phyloP scores from a whole-genome alignment of 2,888 invertebrate genomes.

The Hydrotaea cyrtoneurina region DNA sequence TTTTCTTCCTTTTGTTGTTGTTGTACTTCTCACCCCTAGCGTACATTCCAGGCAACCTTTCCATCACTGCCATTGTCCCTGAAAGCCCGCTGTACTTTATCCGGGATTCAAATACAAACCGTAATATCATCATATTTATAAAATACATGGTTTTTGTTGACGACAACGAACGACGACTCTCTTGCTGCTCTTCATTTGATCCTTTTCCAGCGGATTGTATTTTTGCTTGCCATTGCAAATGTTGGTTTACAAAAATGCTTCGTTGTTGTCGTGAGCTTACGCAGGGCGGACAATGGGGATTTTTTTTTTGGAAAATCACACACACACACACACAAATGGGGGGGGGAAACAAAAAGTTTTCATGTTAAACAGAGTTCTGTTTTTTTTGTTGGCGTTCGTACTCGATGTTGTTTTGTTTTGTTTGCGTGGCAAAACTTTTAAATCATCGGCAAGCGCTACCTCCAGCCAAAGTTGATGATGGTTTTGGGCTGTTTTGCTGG shows the following conservation, averaged over 20 bases:
- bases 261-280: not conserved
- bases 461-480: conserved; percentile 28
- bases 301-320: not conserved
- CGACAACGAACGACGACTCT: no score
- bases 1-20: not conserved
- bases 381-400: not conserved
- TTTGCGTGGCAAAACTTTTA: conserved; percentile 55
- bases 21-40: not conserved
- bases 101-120: conserved; percentile 39
- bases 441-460: conserved; percentile 52
- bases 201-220: conserved; percentile 22
- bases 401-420: conserved; percentile 41
- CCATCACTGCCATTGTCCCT: conserved; percentile 6
- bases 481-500: conserved; percentile 23
- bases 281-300: not conserved
- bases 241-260: conserved; percentile 28
- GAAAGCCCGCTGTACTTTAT: conserved; percentile 12
- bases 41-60: not conserved
- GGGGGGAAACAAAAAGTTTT: conserved; percentile 23
- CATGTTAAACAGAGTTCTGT: conserved; percentile 25
- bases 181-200: not conserved
- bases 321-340: no score
- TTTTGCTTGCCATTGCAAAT: conserved; percentile 49
- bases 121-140: conserved; percentile 52
- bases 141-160: conserved; percentile 37